Evolutionary conservation across 2,888 invertebrate genomes (phyloP), one percentile per base, ranked within the genome.

Genomic region (Orthonychiurus folsomi): DNA sequence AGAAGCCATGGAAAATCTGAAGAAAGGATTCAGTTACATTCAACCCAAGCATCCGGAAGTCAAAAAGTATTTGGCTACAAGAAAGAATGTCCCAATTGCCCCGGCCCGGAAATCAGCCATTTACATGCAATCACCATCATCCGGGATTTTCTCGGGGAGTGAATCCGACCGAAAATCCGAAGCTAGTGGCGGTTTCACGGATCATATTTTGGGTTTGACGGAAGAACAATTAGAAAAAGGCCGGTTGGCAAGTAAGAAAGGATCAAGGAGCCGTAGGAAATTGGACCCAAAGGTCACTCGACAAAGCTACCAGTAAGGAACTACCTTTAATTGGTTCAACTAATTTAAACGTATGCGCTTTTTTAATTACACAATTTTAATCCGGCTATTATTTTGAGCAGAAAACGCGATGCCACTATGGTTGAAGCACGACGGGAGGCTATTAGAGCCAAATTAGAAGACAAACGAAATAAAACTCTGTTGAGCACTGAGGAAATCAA

Each of bases 351-450:
- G n/a, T n/a, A n/a, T n/a, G n/a, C n/a, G n/a, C n/a, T n/a, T n/a
- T n/a, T n/a, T n/a, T n/a, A 37, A 15, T 37, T 37, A 9, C 15
- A 37, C 5, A 37, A 37, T 37, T 9, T 37, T 9, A 37, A 9
- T 5, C 15, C 9, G 15, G 5, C 9, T 37, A 9, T 37, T 5
- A 37, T 37, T 37, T 15, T 37, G 5, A 37, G 9, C 28, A 56
- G 56, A 56, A 9, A 5, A 3, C 56, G 56, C n/a, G 56, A 56
- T 28, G n/a, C 25, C 2, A 20, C 26, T 28, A 56, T 56, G 56
- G 20, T 56, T n/a, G 37, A 25, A 28, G 5, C 56, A 2, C 26
- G 27, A 20, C 56, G 56, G 2, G 3, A 20, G 3, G 26, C 56
- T 2, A 28, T 56, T 56, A 27, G 28, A 37, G 27, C 27, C 5